Evolutionary conservation across 2,888 invertebrate species (phyloP), one percentile per base, ranked within the genome.

Genomic region (Eupsilia transversa): DNA sequence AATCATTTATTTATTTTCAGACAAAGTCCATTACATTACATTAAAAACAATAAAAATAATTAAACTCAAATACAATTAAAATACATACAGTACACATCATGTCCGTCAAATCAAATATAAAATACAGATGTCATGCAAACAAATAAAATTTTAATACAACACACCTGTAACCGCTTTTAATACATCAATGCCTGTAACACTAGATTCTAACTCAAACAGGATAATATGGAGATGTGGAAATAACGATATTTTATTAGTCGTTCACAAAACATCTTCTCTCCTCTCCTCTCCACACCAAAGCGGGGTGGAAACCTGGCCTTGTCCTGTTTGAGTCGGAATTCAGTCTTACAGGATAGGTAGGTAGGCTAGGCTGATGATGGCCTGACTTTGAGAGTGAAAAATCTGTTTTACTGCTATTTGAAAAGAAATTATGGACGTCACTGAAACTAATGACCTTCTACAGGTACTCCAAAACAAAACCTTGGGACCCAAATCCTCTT

Each of bases 401-500:
- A 38, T 14, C 14, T 23, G 7, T 30, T 1, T 23, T 4, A 4
- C 46, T 14, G 7, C 7, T 12, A 46, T 7, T 52, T 52, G 14
- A 30, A 30, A 49, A 3, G n/a, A 17, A 33, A 65, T 64, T 17
- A n/a, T n/a, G 5, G n/a, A 33, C 23, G 33, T 27, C 12, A 7
- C 63, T 1, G 20, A 54, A 54, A 10, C 57, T 33, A 3, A 30
- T 4, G 3, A 6, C n/a, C 10, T 56, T 33, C 17, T n/a, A 10
- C 17, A 33, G 17, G 17, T 59, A n/a, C n/a, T 20, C 6, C 17
- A 20, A 35, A 60, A n/a, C n/a, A 30, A 63, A 64, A 60, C 52
- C 75, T 81, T 64, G 27, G 9, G 20, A 10, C 20, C 7, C 17
- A 66, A 77, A 83, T 78, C 78, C 56, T 77, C 46, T n/a, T 61